Evolutionary conservation across 37 sponge, comb jelly and placozoan genomes (phyloP).

Genomic region (Mnemiopsis leidyi): DNA sequence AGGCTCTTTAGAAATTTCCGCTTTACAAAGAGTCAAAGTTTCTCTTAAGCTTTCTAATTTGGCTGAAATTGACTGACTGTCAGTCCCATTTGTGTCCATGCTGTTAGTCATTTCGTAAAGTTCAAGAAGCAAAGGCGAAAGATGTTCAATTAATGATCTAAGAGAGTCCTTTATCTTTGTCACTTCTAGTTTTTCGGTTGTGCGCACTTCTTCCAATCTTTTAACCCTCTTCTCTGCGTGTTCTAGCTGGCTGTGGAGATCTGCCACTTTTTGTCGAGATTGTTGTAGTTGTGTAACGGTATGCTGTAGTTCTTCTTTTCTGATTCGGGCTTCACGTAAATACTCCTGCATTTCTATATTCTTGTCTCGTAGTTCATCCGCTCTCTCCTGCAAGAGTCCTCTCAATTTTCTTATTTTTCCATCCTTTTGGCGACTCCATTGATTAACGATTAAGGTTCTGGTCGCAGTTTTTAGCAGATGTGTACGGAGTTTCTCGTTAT

Average conservation of each 20-base stretch:
- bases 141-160: neutral
- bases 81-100: neutral
- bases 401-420: conserved; percentile 16
- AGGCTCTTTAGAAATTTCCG: neutral
- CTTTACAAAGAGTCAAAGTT: neutral
- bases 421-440: neutral
- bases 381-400: conserved; percentile 11
- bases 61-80: neutral
- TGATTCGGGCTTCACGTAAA: conserved; percentile 1
- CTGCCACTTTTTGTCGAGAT: conserved; percentile 18
- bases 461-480: neutral
- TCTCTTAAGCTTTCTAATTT: neutral
- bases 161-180: neutral
- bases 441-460: neutral
- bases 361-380: conserved; percentile 5
- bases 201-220: neutral
- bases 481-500: neutral
- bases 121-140: neutral
- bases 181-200: neutral
- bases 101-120: neutral
- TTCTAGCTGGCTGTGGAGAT: neutral
- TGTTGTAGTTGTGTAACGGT: neutral
- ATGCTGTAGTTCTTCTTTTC: conserved; percentile 4
- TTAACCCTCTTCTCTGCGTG: neutral
- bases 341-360: neutral